Evolutionary conservation across 2,113 vertebrate species (phyloP).

Genomic region (Petrocephalus zakoni): DNA sequence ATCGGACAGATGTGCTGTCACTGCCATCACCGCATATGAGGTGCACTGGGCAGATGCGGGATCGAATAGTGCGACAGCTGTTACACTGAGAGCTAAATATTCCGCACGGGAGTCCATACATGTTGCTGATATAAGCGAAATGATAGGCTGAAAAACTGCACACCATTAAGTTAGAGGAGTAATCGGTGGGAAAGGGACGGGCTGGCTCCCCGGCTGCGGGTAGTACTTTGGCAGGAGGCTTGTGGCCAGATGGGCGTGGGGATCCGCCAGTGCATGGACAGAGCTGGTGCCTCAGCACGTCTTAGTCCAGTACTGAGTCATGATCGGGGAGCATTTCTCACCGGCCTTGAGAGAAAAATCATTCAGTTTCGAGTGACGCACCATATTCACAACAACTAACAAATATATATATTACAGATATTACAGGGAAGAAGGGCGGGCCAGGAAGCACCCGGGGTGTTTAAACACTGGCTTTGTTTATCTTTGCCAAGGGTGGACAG

Average conservation of each 20-base stretch:
- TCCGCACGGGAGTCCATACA: background rate
- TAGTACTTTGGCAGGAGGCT: background rate
- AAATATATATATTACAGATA: no score
- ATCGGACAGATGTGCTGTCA: background rate
- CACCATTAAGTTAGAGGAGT: background rate
- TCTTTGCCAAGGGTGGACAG: background rate
- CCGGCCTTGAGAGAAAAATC: background rate
- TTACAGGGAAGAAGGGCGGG: background rate
- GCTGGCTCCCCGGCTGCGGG: background rate
- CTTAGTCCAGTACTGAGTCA: background rate
- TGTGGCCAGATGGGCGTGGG: background rate
- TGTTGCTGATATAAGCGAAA: background rate
- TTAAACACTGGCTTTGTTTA: background rate
- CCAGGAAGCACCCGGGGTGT: background rate
- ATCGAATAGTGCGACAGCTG: background rate
- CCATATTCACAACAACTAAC: background rate
- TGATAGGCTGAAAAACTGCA: background rate
- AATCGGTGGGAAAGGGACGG: background rate
- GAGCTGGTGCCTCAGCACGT: background rate
- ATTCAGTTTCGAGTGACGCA: background rate
- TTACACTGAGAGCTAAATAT: background rate
- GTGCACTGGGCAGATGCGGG: background rate
- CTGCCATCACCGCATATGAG: background rate
- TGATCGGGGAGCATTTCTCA: background rate
- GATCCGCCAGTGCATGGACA: background rate